Conservation (phyloP, 2,113 vertebrate species). For the Opisthocomus hoazin region DNA sequence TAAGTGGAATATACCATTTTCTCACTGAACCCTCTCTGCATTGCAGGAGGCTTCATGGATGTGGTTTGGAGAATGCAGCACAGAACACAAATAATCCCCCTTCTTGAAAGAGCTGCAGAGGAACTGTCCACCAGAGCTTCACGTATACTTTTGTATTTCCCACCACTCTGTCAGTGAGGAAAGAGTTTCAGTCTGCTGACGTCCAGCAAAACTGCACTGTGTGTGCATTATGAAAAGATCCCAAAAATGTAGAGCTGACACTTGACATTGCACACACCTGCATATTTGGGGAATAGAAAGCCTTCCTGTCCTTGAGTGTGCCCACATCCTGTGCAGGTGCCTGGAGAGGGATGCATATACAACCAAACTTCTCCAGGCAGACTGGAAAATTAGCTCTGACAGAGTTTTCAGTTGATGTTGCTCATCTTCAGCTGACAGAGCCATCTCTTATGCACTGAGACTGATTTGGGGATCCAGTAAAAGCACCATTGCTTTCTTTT, state of each 20-base stretch:
- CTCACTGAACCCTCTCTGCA: background rate
- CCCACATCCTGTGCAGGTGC: conserved; percentile 65
- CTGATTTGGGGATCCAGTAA: background rate
- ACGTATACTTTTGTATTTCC: background rate
- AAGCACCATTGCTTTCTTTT: background rate
- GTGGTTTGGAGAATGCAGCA: background rate
- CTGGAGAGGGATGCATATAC: background rate
- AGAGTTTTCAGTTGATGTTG: background rate
- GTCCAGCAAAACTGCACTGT: conserved; percentile 13
- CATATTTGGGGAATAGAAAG: conserved; percentile 37
- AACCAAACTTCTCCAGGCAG: background rate
- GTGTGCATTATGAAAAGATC: conserved; percentile 22
- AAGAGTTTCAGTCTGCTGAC: conserved; percentile 14
- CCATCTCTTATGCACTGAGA: background rate
- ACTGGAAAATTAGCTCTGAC: conserved; percentile 32
- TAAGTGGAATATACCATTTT: background rate
- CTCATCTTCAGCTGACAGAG: background rate
- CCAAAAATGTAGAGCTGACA: conserved; percentile 39
- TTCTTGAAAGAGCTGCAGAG: background rate
- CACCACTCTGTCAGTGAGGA: background rate
- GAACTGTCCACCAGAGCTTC: background rate
- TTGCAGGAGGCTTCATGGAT: background rate
- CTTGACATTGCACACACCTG: conserved; percentile 53
- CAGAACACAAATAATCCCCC: background rate
- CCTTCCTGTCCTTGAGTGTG: conserved; percentile 57